Evolutionary conservation across 2,888 invertebrate species (phyloP).

Genomic region (Stomorhina lunata): DNA sequence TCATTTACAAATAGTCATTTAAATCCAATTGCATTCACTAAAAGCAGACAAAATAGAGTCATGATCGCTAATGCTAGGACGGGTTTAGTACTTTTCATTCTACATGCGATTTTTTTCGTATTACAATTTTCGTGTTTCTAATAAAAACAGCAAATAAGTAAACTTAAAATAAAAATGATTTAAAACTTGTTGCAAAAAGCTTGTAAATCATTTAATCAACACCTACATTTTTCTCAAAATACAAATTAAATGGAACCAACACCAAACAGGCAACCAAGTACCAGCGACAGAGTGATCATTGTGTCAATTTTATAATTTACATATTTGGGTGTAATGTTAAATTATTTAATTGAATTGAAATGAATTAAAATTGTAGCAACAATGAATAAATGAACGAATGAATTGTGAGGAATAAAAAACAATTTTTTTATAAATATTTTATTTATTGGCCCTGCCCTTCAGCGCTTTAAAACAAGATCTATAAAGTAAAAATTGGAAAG

Average conservation of each 20-base stretch:
- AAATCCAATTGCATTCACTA: not conserved
- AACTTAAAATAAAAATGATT: constrained; percentile 46
- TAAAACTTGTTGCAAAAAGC: constrained; percentile 59
- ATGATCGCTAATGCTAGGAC: constrained; percentile 18
- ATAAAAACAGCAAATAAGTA: constrained; percentile 14
- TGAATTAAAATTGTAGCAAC: not conserved
- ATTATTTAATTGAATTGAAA: constrained; percentile 42
- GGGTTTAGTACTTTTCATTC: constrained; percentile 10
- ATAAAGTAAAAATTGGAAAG: too few species aligned
- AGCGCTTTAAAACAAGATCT: not conserved
- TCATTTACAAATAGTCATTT: not conserved
- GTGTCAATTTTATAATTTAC: constrained; percentile 42
- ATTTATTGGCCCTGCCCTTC: not conserved
- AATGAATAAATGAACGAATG: constrained; percentile 22
- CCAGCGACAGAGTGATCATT: constrained; percentile 25
- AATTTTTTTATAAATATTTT: not conserved
- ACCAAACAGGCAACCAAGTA: not conserved
- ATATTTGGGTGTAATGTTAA: constrained; percentile 56
- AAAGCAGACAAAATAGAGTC: not conserved
- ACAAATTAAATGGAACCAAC: not conserved
- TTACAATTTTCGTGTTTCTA: constrained; percentile 46
- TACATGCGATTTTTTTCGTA: constrained; percentile 55
- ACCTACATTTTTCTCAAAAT: constrained; percentile 48
- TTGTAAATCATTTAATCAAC: constrained; percentile 64
- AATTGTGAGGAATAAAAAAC: constrained; percentile 8